Base-by-base conservation (phyloP, 2,888 invertebrate genomes). In the Lasioglossum figueresi region DNA sequence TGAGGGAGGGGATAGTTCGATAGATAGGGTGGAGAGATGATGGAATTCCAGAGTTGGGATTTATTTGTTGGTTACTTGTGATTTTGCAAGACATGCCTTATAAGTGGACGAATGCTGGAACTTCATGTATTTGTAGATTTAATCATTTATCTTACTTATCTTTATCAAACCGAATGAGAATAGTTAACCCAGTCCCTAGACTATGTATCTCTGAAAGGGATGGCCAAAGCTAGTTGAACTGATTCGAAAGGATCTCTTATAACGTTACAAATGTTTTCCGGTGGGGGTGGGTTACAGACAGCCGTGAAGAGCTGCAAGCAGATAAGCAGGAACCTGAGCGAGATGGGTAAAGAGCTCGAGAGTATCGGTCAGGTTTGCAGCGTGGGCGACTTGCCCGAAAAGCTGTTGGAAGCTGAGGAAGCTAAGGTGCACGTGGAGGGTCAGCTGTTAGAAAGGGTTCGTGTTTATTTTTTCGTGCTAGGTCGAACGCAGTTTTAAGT, bases 341-440 rank as follows among this genome's bases (percentile, higher is more conserved):
- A 99, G 94, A 99, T 99, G 98, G 97, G 97, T 76, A 98, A 98
- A 94, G 98, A 98, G 95, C 96, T 99, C 93, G 98, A 98, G 93
- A 96, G 97, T 83, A 98, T 99, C 88, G 97, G 97, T 90, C 97
- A 97, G 92, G 97, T 98, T 5, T 98, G 98, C 52, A 98, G 97
- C 94, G 97, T 98, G 66, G 98, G 98, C 78, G 97, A 98, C 94
- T 96, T 99, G 89, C 98, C 98, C 83, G 97, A 97, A 82, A 98
- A 98, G 94, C 96, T 99, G 92, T 97, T 98, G 92, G 97, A 98
- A 93, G 98, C 98, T 27, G 99, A 99, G 95, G 97, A 98, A 92
- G 97, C 97, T 72, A 98, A 99, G 94, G 96, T 97, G 87, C 97
- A 97, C 93, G 98, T 98, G 79, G 98, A 98, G 95, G 97, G 97